Base-by-base conservation (phyloP, 1,140 invertebrate species). In the Heliconius eleuchia region DNA sequence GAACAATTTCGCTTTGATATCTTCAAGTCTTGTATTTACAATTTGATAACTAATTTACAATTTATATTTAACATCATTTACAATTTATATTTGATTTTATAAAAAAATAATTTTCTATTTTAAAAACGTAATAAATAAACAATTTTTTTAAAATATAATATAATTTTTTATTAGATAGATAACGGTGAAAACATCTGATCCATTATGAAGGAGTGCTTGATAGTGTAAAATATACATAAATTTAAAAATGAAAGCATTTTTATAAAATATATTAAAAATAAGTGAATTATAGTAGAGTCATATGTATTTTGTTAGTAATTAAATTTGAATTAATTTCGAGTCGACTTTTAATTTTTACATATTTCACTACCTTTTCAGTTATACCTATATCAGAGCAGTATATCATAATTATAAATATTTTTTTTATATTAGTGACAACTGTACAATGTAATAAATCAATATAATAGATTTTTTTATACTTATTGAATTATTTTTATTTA, bases 1-100 rank as follows among this genome's bases (percentile, higher is more conserved):
- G 34, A 75, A 79, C 34, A 74, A 66, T 74, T 72, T 55, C 66
- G 13, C 57, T 76, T 66, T 27, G 60, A 66, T 66, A 77, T 77
- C 70, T 77, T 71, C 66, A 55, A 27, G 23, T 30, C 60, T 52
- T 19, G 9, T 77, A 77, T 77, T 77, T 71, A 77, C 60, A 71
- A 60, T 71, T 39, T 71, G 6, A 42, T 72, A 66, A 66, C 60
- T 66, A 66, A 66, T 72, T 50, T 77, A 72, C 74, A 76, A 70
- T 76, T 70, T 5, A 70, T 42, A 75, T 75, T 55, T 75, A 60
- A 75, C 55, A 60, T 60, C 52, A 75, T 57, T 66, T 75, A 75
- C 71, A 72, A 42, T 72, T 52, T 72, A 72, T 72, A 39, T 39
- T 72, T 72, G 13, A 72, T 16, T 66, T 66, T 66, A 66, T 66